These are phyloP conservation scores for Danio choprae DNA, from an alignment of 2,797 vertebrate species.

Conservation along the genomic window DNA sequence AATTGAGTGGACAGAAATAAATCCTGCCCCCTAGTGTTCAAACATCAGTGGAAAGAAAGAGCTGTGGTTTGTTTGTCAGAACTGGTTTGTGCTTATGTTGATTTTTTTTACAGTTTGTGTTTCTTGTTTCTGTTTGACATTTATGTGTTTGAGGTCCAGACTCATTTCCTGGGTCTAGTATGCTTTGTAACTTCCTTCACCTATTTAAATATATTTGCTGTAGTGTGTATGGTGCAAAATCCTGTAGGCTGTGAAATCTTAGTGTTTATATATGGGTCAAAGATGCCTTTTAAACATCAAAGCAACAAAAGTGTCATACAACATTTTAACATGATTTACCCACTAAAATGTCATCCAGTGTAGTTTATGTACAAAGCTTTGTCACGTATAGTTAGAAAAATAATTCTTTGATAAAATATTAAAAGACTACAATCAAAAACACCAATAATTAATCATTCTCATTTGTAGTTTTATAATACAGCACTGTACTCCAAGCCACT, in stretches of 20 bases:
- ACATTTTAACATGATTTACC: too few relatives aligned
- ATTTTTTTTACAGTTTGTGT: slow-evolving; percentile 12
- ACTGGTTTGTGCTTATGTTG: slow-evolving; percentile 6
- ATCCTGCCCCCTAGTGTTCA: slow-evolving; percentile 59
- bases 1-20: slow-evolving; percentile 26
- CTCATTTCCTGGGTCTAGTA: slow-evolving; percentile 4
- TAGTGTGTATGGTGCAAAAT: background rate
- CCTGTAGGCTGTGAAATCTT: slow-evolving; percentile 11
- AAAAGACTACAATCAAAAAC: too few relatives aligned
- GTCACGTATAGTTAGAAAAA: too few relatives aligned
- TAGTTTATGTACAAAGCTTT: too few relatives aligned
- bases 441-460: too few relatives aligned
- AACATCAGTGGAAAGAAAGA: background rate
- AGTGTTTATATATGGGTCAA: background rate
- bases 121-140: slow-evolving; percentile 31
- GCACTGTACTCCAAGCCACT: too few relatives aligned
- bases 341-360: too few relatives aligned
- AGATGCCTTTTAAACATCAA: too few relatives aligned
- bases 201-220: slow-evolving; percentile 34
- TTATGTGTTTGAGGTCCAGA: slow-evolving; percentile 19
- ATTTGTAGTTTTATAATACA: too few relatives aligned
- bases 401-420: too few relatives aligned
- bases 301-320: too few relatives aligned
- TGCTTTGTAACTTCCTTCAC: slow-evolving; percentile 37
- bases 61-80: slow-evolving; percentile 18